These are phyloP conservation scores for Pemphigus obesinymphae DNA, from an alignment of 1,140 invertebrate genomes.

Conservation along the genomic window DNA sequence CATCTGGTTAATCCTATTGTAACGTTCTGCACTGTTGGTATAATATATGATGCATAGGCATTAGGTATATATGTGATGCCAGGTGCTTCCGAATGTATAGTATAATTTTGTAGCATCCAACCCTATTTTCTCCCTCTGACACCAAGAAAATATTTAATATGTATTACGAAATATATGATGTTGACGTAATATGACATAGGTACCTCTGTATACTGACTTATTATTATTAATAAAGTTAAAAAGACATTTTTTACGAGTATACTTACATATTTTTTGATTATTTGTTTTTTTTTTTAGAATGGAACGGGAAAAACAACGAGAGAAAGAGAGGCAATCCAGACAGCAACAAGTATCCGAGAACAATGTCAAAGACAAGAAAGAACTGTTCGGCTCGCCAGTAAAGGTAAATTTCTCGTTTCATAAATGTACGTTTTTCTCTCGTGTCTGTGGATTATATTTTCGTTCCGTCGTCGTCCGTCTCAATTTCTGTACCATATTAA, in stretches of 20 bases:
- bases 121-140: no score
- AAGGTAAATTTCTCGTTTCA: conserved; percentile 6
- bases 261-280: neutral
- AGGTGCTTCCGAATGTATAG: no score
- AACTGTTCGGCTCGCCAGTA: conserved; percentile 30
- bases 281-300: neutral
- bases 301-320: conserved; percentile 36
- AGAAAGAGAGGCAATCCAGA: conserved; percentile 29
- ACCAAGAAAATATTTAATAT: no score
- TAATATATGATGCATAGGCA: no score
- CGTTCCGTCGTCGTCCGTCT: neutral
- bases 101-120: no score
- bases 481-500: neutral
- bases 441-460: neutral
- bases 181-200: no score
- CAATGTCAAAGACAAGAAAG: conserved; percentile 36
- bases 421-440: neutral
- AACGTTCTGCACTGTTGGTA: neutral
- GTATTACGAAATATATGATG: no score
- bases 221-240: no score
- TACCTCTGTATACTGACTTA: no score
- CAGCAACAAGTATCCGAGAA: conserved; percentile 40
- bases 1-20: neutral
- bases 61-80: neutral
- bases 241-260: no score